phyloP scores from a whole-genome alignment of 2,113 vertebrate species.

The Columba janthina region DNA sequence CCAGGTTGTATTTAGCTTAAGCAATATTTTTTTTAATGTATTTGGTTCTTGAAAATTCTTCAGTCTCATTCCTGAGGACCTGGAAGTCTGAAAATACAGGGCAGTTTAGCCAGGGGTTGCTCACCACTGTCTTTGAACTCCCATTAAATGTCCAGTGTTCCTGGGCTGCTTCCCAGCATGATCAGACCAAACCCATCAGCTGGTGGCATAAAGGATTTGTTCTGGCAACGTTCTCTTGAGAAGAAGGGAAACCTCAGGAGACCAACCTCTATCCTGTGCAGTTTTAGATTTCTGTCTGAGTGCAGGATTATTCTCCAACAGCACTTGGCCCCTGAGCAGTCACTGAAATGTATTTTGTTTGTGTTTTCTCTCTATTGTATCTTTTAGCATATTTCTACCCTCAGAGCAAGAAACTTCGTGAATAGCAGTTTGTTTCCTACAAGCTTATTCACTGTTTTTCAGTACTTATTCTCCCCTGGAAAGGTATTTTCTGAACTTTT shows the following conservation, averaged over 20 bases:
- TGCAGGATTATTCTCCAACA: not conserved
- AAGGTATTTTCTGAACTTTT: not conserved
- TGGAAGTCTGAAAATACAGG: not conserved
- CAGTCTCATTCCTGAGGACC: not conserved
- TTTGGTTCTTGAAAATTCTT: not conserved
- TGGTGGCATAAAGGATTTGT: not conserved
- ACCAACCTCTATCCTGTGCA: not conserved
- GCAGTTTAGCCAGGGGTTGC: not conserved
- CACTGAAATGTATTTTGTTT: not conserved
- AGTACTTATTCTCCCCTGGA: not conserved
- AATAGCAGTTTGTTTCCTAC: not conserved
- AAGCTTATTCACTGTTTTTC: constrained; percentile 15
- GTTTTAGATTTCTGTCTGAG: constrained; percentile 23
- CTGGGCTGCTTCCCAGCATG: not conserved
- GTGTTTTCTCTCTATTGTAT: not conserved
- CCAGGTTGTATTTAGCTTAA: not conserved
- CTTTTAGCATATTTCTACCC: not conserved
- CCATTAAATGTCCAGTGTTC: not conserved
- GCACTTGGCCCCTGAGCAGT: not conserved
- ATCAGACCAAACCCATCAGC: not conserved
- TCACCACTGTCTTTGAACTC: not conserved
- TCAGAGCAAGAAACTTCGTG: not conserved
- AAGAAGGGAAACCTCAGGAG: constrained; percentile 10
- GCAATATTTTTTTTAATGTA: not conserved
- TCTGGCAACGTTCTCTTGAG: constrained; percentile 25